Evolutionary conservation across 1,140 invertebrate genomes (phyloP).

Genomic region (Lepidotrigona ventralis): DNA sequence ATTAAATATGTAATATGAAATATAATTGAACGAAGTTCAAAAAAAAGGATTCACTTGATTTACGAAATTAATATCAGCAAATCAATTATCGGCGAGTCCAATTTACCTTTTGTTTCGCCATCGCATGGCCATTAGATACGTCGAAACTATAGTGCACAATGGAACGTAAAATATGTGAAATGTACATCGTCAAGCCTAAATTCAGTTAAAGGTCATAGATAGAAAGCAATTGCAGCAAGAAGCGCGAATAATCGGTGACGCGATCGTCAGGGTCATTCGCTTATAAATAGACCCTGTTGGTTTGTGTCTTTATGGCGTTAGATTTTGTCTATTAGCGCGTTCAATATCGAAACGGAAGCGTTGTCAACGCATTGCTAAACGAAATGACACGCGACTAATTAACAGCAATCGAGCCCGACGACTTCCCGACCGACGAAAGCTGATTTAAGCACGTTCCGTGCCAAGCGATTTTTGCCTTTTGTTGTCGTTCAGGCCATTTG

Average conservation of each 20-base stretch:
- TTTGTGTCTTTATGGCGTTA: slow-evolving; percentile 10
- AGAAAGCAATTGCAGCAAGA: slow-evolving; percentile 5
- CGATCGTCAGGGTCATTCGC: neutral
- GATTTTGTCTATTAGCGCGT: neutral
- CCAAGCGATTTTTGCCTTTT: no score
- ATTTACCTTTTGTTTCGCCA: neutral
- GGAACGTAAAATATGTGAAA: neutral
- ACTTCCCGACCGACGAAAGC: neutral
- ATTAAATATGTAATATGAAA: neutral
- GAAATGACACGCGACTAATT: neutral
- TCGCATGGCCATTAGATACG: no score
- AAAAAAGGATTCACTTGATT: no score
- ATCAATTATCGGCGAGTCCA: neutral
- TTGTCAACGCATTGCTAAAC: neutral
- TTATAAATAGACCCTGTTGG: neutral
- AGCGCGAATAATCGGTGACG: slow-evolving; percentile 25
- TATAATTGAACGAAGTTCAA: no score
- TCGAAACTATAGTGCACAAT: neutral
- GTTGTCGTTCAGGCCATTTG: no score
- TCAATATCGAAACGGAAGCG: neutral
- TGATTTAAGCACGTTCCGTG: no score
- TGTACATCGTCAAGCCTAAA: neutral
- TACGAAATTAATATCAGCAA: no score
- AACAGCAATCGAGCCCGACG: neutral
- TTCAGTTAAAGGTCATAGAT: slow-evolving; percentile 10